phyloP scores from a whole-genome alignment of 53 echinoderm and acorn worm species.

The Paracentrotus lividus region DNA sequence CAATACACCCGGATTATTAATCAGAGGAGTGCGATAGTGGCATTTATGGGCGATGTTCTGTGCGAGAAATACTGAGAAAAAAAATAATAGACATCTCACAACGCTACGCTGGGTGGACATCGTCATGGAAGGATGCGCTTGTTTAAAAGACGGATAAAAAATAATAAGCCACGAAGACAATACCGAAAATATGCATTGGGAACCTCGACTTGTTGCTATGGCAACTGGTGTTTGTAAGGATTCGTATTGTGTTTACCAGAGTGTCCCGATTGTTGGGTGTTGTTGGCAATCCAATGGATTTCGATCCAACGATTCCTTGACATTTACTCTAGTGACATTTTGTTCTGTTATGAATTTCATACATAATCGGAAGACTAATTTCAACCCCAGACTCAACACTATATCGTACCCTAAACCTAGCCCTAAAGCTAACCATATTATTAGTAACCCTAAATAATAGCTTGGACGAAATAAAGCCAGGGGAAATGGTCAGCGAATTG shows the following conservation, averaged over 20 bases:
- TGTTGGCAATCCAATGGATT: too few relatives aligned
- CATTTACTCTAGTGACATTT: too few relatives aligned
- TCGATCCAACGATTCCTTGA: too few relatives aligned
- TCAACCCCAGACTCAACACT: too few relatives aligned
- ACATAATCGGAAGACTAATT: too few relatives aligned
- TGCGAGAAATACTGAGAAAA: not conserved
- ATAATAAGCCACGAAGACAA: not conserved
- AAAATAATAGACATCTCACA: not conserved
- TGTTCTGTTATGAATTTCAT: too few relatives aligned
- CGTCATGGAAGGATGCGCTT: slow-evolving; percentile 23
- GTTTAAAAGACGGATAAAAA: slow-evolving; percentile 15
- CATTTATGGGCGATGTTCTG: not conserved
- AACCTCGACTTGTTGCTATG: not conserved
- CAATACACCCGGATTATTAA: not conserved
- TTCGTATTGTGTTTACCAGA: not conserved
- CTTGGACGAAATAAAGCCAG: too few relatives aligned
- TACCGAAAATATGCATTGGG: not conserved
- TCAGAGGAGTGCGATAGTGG: not conserved
- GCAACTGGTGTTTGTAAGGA: slow-evolving; percentile 16
- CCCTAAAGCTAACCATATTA: too few relatives aligned
- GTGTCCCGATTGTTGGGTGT: too few relatives aligned
- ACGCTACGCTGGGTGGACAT: not conserved
- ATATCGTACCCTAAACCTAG: too few relatives aligned
- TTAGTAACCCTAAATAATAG: too few relatives aligned
- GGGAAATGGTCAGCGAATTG: too few relatives aligned